Conservation (phyloP, 2,888 invertebrate genomes). For the Pocota personata region DNA sequence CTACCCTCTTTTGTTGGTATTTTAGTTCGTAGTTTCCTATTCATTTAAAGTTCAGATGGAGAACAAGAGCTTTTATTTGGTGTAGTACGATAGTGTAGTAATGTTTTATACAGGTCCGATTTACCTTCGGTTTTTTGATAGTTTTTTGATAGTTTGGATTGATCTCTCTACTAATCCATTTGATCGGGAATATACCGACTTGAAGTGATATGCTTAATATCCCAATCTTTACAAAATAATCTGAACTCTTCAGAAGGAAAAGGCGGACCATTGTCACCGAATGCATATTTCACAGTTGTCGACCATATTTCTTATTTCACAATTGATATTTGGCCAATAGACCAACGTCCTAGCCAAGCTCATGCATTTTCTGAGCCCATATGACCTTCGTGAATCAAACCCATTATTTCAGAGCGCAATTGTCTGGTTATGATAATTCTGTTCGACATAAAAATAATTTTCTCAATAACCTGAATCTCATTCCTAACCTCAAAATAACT, state of each 20-base stretch:
- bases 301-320: background rate
- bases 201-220: constrained; percentile 55
- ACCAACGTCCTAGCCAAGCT: no score
- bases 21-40: constrained; percentile 41
- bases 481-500: no score
- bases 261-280: constrained; percentile 52
- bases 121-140: constrained; percentile 25
- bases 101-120: constrained; percentile 13
- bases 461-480: no score
- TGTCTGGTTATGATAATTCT: no score
- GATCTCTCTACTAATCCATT: constrained; percentile 65
- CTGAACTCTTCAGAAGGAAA: constrained; percentile 13
- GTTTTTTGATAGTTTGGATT: constrained; percentile 50
- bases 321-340: no score
- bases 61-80: constrained; percentile 1
- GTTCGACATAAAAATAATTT: no score
- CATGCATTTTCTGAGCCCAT: no score
- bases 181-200: constrained; percentile 62
- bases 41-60: constrained; percentile 57
- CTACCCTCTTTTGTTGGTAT: background rate
- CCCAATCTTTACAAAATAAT: constrained; percentile 44
- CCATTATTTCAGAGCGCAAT: no score
- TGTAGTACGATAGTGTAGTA: constrained; percentile 32
- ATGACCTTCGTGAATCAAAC: no score
- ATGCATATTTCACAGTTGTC: background rate